Conservation (phyloP, 2,113 vertebrate species). For the Sciurus niger region DNA sequence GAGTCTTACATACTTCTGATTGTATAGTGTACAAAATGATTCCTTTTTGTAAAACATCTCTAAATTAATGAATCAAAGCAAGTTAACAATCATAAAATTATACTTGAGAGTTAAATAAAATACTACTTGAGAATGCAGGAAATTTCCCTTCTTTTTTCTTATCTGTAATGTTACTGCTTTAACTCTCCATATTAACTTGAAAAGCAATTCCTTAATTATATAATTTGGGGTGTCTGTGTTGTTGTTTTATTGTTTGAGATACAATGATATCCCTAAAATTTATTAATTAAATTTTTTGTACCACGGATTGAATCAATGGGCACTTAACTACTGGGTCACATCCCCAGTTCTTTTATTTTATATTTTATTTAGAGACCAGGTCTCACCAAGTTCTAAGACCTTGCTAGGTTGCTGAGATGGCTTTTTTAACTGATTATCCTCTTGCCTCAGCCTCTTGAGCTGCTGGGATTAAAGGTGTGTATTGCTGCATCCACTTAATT, state of each 20-base stretch:
- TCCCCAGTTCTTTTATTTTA: no score
- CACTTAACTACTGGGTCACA: no score
- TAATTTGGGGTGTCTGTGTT: not conserved
- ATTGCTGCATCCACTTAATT: no score
- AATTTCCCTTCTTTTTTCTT: not conserved
- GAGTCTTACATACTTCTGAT: not conserved
- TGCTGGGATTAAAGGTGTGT: no score
- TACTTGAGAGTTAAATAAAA: not conserved
- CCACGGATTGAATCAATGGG: no score
- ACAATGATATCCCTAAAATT: slow-evolving; percentile 21
- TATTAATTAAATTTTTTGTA: slow-evolving; percentile 47
- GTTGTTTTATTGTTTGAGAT: not conserved
- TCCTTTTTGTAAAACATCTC: not conserved
- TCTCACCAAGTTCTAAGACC: no score
- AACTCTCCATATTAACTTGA: not conserved
- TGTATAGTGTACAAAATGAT: not conserved
- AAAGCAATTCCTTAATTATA: not conserved
- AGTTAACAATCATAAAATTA: not conserved
- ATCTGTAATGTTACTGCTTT: not conserved
- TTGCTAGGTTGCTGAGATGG: no score
- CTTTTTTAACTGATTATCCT: no score
- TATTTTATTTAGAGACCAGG: no score
- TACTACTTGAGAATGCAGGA: not conserved
- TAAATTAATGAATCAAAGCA: not conserved
- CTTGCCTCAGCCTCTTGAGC: no score